Base-by-base conservation (phyloP, 2,113 vertebrate genomes). In the Circaetus gallicus region DNA sequence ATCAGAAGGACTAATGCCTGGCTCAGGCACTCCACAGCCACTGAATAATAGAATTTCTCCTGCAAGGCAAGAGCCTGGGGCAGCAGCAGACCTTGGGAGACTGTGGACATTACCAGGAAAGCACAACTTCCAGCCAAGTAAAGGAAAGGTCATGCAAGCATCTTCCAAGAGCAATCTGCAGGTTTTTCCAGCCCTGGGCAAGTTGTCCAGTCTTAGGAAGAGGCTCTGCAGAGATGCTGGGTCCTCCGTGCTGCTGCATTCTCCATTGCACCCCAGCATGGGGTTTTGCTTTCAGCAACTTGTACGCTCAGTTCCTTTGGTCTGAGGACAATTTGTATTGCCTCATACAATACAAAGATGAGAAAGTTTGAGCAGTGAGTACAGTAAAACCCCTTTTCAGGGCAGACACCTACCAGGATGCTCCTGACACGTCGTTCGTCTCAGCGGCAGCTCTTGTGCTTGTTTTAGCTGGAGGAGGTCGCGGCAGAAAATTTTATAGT, bases 1-100 rank as follows among this genome's bases (percentile, higher is more conserved):
- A 56, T 56, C 66, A 74, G 42, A 31, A 90, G 87, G 82, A 40
- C 70, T 90, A 90, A 96, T 21, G 93, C 93, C 52, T 32, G 86
- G 72, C 86, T 94, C 67, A 91, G 83, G 78, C 20, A 0, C 73
- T 63, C 61, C 93, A 80, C 56, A 92, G 85, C n/a, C 66, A 25
- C 43, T 16, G 45, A 86, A 47, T 36, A 79, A 93, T 85, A 61
- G 78, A 36, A 77, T 80, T 91, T 82, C 82, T 71, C 43, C 87
- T 69, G 52, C 69, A 9, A 84, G 81, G 70, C 43, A 47, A 65
- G 52, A 65, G 61, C 67, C 52, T 61, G 65, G 69, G 69, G 56
- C 53, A 34, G 56, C 0, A 6, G 7, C 2, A 19, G 40, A 16
- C n/a, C 70, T 67, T 17, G 74, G 49, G 28, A 91, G 65, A 26